Conservation (phyloP, 2,888 invertebrate species). For the Mythimna lalbum region DNA sequence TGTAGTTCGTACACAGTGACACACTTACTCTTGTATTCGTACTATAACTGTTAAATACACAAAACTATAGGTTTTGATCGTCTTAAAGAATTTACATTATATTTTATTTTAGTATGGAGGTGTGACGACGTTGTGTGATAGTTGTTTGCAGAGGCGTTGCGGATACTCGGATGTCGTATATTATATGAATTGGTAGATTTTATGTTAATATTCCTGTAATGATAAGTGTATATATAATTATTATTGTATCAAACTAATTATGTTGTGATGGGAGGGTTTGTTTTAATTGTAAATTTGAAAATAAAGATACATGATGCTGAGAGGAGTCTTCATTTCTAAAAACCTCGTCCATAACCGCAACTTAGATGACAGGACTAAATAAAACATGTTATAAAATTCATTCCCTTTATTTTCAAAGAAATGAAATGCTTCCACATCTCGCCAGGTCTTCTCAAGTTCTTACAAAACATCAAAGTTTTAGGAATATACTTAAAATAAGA, state of each 20-base stretch:
- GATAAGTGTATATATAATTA: slow-evolving; percentile 82
- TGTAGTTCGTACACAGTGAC: slow-evolving; percentile 47
- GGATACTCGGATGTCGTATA: slow-evolving; percentile 50
- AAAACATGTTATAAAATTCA: slow-evolving; percentile 36
- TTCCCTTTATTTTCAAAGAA: slow-evolving; percentile 59
- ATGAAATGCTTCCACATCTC: slow-evolving; percentile 52
- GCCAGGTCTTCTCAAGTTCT: slow-evolving; percentile 39
- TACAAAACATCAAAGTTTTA: slow-evolving; percentile 39
- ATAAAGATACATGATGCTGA: slow-evolving; percentile 75
- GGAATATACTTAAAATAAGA: slow-evolving; percentile 48
- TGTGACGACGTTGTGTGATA: slow-evolving; percentile 51
- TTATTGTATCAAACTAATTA: slow-evolving; percentile 72
- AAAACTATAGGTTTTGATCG: slow-evolving; percentile 42
- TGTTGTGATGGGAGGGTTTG: slow-evolving; percentile 77
- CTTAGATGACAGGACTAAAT: slow-evolving; percentile 8
- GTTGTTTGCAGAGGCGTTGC: slow-evolving; percentile 43
- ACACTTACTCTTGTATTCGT: slow-evolving; percentile 28
- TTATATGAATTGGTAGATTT: slow-evolving; percentile 67
- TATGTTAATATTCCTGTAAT: slow-evolving; percentile 83
- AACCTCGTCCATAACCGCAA: neutral
- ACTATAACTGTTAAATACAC: slow-evolving; percentile 31
- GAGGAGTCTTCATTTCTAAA: slow-evolving; percentile 37
- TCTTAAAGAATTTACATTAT: slow-evolving; percentile 46
- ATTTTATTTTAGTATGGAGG: slow-evolving; percentile 47
- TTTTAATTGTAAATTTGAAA: slow-evolving; percentile 84